These are phyloP conservation scores for Mnemiopsis leidyi DNA, from an alignment of 37 sponge, comb jelly and placozoan species.

Conservation along the genomic window DNA sequence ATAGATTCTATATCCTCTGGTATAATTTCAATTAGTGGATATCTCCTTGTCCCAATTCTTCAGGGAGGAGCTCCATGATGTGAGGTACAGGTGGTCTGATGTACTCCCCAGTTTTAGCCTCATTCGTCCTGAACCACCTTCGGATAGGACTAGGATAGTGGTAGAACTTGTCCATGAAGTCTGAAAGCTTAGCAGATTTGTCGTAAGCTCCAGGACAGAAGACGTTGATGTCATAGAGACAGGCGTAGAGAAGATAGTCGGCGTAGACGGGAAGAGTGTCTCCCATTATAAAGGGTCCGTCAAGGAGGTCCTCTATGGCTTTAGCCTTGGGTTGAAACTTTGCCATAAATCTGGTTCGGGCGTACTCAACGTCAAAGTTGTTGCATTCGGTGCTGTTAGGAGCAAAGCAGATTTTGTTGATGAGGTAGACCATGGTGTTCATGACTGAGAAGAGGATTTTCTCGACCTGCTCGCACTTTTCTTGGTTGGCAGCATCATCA, in stretches of 20 bases:
- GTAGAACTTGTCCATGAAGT: slow-evolving; percentile 43
- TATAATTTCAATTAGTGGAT: background rate
- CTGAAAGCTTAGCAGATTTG: background rate
- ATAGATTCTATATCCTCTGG: too few relatives aligned
- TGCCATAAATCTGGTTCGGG: background rate
- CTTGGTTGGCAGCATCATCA: background rate
- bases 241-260: slow-evolving; percentile 48
- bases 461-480: slow-evolving; percentile 29
- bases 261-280: slow-evolving; percentile 34
- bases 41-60: background rate
- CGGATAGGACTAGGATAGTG: slow-evolving; percentile 38
- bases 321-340: background rate
- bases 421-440: slow-evolving; percentile 56
- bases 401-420: slow-evolving; percentile 59
- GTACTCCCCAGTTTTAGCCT: slow-evolving; percentile 28
- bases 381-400: slow-evolving; percentile 34
- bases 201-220: background rate
- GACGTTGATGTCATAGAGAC: slow-evolving; percentile 9
- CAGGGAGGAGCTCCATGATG: slow-evolving; percentile 5
- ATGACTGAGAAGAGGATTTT: slow-evolving; percentile 3
- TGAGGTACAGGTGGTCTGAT: slow-evolving; percentile 25
- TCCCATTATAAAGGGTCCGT: slow-evolving; percentile 46
- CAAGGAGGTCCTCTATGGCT: background rate
- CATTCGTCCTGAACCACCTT: slow-evolving; percentile 27
- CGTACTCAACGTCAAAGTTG: slow-evolving; percentile 32